phyloP scores from a whole-genome alignment of 2,888 invertebrate species.

The Copidosoma aretas region DNA sequence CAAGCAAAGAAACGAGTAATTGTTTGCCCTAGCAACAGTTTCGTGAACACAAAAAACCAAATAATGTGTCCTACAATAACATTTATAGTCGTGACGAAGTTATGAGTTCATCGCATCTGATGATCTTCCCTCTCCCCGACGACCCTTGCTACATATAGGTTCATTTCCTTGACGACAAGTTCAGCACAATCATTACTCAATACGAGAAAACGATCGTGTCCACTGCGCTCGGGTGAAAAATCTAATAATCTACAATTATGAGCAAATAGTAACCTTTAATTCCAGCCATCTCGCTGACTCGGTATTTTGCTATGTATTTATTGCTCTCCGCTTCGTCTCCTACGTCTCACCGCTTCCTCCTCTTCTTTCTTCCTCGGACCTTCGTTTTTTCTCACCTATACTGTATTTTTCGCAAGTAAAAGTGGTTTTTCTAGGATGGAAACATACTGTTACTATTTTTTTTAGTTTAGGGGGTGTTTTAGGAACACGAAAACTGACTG shows the following conservation, averaged over 20 bases:
- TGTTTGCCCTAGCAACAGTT: not conserved
- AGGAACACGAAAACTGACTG: no score
- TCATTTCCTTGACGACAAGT: not conserved
- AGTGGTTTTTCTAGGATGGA: no score
- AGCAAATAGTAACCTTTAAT: slow-evolving; percentile 57
- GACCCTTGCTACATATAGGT: no score
- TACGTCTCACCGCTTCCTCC: slow-evolving; percentile 12
- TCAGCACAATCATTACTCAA: not conserved
- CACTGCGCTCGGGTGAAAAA: not conserved
- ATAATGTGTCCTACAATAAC: not conserved
- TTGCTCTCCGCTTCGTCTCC: slow-evolving; percentile 20
- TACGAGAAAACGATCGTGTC: not conserved
- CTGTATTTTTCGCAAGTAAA: no score
- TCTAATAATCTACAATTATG: not conserved
- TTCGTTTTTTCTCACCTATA: not conserved
- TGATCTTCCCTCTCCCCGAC: no score
- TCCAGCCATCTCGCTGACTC: slow-evolving; percentile 54
- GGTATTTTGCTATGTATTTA: slow-evolving; percentile 7
- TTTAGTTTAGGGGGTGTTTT: no score
- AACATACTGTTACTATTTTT: no score
- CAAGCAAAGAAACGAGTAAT: not conserved
- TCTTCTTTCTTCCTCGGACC: not conserved
- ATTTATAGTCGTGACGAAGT: not conserved
- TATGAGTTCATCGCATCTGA: no score
- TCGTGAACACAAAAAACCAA: no score